Conservation (phyloP, 2,888 invertebrate species). For the Cinara cedri region DNA sequence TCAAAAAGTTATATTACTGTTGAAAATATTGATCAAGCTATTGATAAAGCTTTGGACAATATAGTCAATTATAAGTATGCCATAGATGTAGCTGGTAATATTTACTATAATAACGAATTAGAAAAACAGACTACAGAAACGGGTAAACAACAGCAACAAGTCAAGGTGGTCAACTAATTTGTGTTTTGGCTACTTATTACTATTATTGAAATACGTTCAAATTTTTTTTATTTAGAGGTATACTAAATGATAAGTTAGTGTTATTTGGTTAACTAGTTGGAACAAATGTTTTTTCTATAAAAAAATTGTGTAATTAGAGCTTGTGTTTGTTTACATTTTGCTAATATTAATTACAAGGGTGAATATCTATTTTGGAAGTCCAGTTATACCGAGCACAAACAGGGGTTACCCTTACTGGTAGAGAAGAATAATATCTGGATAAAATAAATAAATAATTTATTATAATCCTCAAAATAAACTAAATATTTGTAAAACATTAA, state of each 20-base stretch:
- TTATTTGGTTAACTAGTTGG: slow-evolving; percentile 26
- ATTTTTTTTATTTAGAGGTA: slow-evolving; percentile 4
- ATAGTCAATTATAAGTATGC: slow-evolving; percentile 79
- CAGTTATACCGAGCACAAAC: too few species aligned
- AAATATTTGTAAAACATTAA: too few species aligned
- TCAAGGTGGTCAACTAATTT: slow-evolving; percentile 33
- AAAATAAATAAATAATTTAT: too few species aligned
- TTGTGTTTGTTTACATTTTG: neutral
- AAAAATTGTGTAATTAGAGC: neutral
- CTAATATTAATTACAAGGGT: too few species aligned
- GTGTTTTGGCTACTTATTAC: neutral
- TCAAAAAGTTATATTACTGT: slow-evolving; percentile 74
- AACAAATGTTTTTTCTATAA: neutral
- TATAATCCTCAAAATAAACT: too few species aligned
- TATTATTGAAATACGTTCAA: neutral
- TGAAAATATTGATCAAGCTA: slow-evolving; percentile 79
- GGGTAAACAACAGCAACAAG: neutral
- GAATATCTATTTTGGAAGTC: neutral
- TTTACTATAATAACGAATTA: slow-evolving; percentile 62
- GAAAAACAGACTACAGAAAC: slow-evolving; percentile 24
- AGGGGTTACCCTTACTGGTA: too few species aligned
- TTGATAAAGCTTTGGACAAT: slow-evolving; percentile 77
- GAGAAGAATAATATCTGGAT: too few species aligned
- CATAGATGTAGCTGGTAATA: slow-evolving; percentile 75
- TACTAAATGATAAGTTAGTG: neutral